Conservation (phyloP, 2,797 vertebrate species). For the Alcedo atthis region DNA sequence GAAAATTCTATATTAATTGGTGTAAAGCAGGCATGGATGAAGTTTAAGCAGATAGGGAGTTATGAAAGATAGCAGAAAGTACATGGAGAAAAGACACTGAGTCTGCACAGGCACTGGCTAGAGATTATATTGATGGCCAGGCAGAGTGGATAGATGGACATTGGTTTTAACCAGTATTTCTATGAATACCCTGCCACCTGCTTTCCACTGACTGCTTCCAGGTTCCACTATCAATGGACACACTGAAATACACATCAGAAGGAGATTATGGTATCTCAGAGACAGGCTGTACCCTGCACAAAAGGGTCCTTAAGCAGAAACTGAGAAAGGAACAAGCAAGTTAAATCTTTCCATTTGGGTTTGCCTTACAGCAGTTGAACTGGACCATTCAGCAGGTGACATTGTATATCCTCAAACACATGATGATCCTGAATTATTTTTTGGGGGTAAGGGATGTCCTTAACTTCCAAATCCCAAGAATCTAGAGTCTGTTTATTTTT, state of each 20-base stretch:
- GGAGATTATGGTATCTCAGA: not conserved
- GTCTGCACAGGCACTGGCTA: not conserved
- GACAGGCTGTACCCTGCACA: not conserved
- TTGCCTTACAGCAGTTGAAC: not conserved
- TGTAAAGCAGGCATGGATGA: not conserved
- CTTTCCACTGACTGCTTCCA: not conserved
- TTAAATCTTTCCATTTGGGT: not conserved
- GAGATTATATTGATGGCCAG: not conserved
- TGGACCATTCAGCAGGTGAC: not conserved
- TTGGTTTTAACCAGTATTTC: not conserved
- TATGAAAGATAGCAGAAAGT: not conserved
- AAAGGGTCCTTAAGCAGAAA: not conserved
- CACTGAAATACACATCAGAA: not conserved
- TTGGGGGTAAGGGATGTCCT: not conserved
- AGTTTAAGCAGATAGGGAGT: not conserved
- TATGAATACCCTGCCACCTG: not conserved
- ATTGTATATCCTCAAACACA: not conserved
- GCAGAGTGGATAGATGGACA: not conserved
- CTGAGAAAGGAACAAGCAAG: not conserved
- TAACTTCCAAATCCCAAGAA: not conserved
- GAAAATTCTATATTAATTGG: not conserved
- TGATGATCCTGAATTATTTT: not conserved
- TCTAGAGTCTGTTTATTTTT: not conserved
- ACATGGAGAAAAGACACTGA: not conserved
- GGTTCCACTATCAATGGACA: fast-evolving